Evolutionary conservation across 2,113 vertebrate genomes (phyloP).

Genomic region (Tringa solitaria): DNA sequence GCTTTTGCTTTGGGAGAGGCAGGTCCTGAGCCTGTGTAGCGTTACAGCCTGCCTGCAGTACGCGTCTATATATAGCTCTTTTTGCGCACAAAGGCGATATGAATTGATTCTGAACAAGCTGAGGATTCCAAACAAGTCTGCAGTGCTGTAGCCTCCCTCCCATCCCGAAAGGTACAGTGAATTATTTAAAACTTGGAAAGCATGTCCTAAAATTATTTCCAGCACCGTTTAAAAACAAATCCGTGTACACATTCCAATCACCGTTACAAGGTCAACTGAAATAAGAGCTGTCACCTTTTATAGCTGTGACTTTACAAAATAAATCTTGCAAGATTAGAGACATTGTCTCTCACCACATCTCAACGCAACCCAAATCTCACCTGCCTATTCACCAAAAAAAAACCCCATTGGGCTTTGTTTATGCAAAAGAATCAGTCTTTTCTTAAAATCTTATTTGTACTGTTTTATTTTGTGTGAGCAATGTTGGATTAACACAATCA

Average conservation of each 20-base stretch:
- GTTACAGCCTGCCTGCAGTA: slow-evolving; percentile 28
- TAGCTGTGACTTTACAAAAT: not conserved
- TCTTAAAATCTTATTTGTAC: not conserved
- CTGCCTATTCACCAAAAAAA: not conserved
- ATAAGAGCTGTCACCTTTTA: not conserved
- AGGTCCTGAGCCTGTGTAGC: not conserved
- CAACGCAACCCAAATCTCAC: not conserved
- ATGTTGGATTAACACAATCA: not conserved
- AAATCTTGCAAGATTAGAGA: not conserved
- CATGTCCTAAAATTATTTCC: not conserved
- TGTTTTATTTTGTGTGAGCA: not conserved
- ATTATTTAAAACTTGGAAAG: not conserved
- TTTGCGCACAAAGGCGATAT: slow-evolving; percentile 32
- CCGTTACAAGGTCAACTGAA: not conserved
- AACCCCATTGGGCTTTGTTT: not conserved
- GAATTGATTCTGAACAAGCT: slow-evolving; percentile 31
- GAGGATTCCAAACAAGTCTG: slow-evolving; percentile 33
- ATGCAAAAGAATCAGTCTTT: not conserved
- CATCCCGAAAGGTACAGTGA: not conserved
- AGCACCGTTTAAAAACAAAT: not conserved
- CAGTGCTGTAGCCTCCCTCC: not conserved
- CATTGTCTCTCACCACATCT: not conserved
- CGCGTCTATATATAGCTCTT: slow-evolving; percentile 46
- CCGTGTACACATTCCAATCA: not conserved
- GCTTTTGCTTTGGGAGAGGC: slow-evolving; percentile 4